Percentiles rank a stretch among this genome's conserved stretches.
phyloP scores from a whole-genome alignment of 1,140 invertebrate genomes.

The Sycophila sp. region DNA sequence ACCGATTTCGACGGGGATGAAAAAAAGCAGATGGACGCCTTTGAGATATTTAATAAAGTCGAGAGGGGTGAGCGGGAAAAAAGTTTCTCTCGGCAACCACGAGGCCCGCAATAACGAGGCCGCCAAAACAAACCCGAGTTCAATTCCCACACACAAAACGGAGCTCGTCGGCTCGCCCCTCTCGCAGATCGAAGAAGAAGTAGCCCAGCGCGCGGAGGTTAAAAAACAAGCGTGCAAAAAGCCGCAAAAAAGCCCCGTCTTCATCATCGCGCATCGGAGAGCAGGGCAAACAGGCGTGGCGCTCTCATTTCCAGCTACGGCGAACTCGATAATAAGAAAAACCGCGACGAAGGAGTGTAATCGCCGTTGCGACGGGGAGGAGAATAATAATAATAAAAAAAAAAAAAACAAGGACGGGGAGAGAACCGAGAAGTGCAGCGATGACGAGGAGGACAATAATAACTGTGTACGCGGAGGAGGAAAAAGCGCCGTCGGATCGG shows the following conservation, averaged over 20 bases:
- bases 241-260: constrained; percentile 10
- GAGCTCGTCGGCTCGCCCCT: background rate
- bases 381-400: too few species aligned
- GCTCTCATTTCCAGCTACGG: background rate
- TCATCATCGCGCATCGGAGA: constrained; percentile 30
- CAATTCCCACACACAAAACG: constrained; percentile 29
- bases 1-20: too few species aligned
- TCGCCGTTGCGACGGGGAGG: too few species aligned
- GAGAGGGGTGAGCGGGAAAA: too few species aligned
- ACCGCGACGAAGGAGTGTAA: background rate
- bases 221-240: background rate
- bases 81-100: too few species aligned
- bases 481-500: background rate
- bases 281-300: constrained; percentile 19
- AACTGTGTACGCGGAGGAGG: background rate
- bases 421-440: background rate
- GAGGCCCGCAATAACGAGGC: too few species aligned
- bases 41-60: background rate
- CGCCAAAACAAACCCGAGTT: background rate
- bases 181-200: background rate
- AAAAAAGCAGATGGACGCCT: too few species aligned
- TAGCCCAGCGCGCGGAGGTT: background rate
- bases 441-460: constrained; percentile 11
- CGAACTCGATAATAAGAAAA: constrained; percentile 26
- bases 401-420: background rate